Conservation (phyloP, 1,140 invertebrate species). For the Homarus americanus region DNA sequence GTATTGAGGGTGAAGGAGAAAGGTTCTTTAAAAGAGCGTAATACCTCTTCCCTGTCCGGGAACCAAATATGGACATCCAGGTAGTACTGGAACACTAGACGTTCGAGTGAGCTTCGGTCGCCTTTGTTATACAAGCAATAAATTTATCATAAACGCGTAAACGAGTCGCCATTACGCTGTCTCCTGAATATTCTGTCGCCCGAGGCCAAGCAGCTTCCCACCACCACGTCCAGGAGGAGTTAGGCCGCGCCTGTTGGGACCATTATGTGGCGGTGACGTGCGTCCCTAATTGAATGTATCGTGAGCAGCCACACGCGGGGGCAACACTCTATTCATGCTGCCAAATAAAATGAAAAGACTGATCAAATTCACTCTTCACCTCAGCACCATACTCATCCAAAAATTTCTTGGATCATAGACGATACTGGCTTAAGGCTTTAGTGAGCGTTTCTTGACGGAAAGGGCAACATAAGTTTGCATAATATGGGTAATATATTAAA, state of each 20-base stretch:
- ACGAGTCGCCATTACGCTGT: constrained; percentile 68
- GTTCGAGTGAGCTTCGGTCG: constrained; percentile 5
- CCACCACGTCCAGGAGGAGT: too few species aligned
- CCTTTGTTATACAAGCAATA: constrained; percentile 72
- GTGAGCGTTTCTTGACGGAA: too few species aligned
- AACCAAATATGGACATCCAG: constrained; percentile 56
- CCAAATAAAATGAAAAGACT: too few species aligned
- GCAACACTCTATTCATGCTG: too few species aligned
- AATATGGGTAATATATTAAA: too few species aligned
- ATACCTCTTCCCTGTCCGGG: constrained; percentile 26
- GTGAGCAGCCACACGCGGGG: background rate
- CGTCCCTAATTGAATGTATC: constrained; percentile 17
- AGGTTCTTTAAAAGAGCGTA: constrained; percentile 16
- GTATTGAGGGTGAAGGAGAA: background rate
- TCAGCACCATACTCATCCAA: too few species aligned
- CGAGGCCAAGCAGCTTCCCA: constrained; percentile 20
- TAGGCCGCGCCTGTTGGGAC: background rate
- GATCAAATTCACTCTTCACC: too few species aligned
- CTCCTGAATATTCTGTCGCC: constrained; percentile 51
- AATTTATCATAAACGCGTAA: constrained; percentile 70
- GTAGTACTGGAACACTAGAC: constrained; percentile 51
- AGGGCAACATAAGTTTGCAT: too few species aligned
- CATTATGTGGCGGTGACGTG: background rate
- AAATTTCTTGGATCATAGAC: too few species aligned
- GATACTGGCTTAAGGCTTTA: too few species aligned